phyloP scores from a whole-genome alignment of 2,797 vertebrate genomes.

The Artibeus jamaicensis region DNA sequence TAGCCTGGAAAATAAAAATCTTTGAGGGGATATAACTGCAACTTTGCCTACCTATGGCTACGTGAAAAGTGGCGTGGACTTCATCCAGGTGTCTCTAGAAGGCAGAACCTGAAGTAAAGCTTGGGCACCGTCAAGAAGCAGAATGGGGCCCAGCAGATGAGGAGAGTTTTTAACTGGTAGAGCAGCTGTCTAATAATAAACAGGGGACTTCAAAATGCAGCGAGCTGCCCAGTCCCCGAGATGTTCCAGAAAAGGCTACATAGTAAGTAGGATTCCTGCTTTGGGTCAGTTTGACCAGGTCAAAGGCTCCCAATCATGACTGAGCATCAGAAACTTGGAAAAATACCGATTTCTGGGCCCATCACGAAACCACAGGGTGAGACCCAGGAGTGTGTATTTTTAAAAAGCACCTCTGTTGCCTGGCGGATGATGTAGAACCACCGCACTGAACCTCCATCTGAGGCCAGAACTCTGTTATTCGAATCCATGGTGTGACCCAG shows the following conservation, averaged over 20 bases:
- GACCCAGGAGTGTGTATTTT: neutral
- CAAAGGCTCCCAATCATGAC: neutral
- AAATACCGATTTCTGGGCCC: neutral
- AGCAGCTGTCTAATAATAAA: neutral
- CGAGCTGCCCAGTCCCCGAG: neutral
- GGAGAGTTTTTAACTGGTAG: neutral
- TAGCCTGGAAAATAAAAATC: neutral
- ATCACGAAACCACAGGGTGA: neutral
- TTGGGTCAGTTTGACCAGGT: neutral
- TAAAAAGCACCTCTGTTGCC: neutral
- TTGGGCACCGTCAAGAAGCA: neutral
- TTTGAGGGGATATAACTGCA: neutral
- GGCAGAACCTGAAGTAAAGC: neutral
- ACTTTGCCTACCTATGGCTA: neutral
- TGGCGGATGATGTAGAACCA: neutral
- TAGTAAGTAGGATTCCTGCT: neutral
- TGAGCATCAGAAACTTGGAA: neutral
- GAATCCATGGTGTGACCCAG: neutral
- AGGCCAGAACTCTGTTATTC: neutral
- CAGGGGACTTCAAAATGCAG: neutral
- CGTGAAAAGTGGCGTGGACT: neutral
- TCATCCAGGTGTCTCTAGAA: neutral
- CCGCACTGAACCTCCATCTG: no score
- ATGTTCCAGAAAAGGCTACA: neutral
- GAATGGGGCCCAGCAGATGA: rapidly evolving